A percentile compares a stretch with the other conserved stretches of the same genome.
Conservation (phyloP, 2,113 vertebrate genomes). For the Lepus americanus region DNA sequence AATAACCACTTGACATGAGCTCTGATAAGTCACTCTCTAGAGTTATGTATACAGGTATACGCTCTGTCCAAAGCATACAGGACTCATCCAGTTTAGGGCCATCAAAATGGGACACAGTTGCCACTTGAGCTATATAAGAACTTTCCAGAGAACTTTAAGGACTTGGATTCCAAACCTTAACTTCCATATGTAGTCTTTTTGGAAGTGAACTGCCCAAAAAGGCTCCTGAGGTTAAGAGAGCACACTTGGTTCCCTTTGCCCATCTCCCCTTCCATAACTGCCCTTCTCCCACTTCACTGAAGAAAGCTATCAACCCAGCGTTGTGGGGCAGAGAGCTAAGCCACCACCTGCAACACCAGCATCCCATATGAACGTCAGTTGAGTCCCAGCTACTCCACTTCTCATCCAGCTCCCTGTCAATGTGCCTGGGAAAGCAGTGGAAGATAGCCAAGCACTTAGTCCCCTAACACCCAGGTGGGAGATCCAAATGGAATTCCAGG, state of each 20-base stretch:
- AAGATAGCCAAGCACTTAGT: no score
- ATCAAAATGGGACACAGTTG: conserved; percentile 33
- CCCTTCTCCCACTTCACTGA: not conserved
- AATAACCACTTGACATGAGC: not conserved
- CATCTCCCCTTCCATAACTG: not conserved
- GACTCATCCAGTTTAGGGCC: not conserved
- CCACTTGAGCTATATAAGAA: conserved; percentile 13
- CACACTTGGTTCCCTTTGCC: not conserved
- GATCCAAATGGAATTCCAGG: no score
- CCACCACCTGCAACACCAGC: no score
- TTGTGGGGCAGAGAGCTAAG: no score
- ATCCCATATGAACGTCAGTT: no score
- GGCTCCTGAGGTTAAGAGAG: not conserved
- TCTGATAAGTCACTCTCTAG: not conserved
- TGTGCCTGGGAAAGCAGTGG: no score
- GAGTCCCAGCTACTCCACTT: no score
- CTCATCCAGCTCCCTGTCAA: no score
- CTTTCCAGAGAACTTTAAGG: conserved; percentile 26
- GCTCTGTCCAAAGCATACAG: not conserved
- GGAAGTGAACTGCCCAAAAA: conserved; percentile 36
- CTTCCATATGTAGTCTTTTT: conserved; percentile 14
- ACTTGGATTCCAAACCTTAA: not conserved
- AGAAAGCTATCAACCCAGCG: not conserved
- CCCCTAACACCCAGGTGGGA: no score
- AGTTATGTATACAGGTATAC: not conserved